Evolutionary conservation across 2,888 invertebrate genomes (phyloP), one percentile per base, ranked within the genome.

Genomic region (Eupithecia dodoneata): DNA sequence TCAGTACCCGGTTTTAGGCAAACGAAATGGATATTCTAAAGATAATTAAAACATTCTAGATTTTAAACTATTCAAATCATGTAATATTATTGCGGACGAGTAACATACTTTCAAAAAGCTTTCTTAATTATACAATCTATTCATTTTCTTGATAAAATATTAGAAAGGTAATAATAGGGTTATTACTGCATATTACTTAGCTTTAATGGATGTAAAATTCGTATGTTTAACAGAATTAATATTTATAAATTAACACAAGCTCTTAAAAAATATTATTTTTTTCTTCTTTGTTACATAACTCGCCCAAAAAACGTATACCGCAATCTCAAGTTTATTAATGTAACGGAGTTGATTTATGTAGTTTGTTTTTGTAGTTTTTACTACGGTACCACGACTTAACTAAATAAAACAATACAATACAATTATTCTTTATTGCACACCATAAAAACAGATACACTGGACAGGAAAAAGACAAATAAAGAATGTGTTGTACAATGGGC

Each of bases 101-200:
- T 63, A 30, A 63, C 63, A 63, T 69, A 76, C 77, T 78, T 78
- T 78, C 75, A 75, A 69, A 73, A 52, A 59, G 75, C 78, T 78
- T 78, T 78, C 78, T 73, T 52, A 74, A 72, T 76, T 76, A 69
- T 71, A 78, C 73, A 78, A 75, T 75, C 74, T 52, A 67, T 75
- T 49, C 67, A 72, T 75, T 73, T 73, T 73, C 45, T 49, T 52
- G 10, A 52, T 13, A 74, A 66, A 73, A 45, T 78, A 71, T 59
- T 78, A 78, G 78, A 78, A 73, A 78, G 78, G 55, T 45, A 63
- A 77, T 74, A 49, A 72, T 72, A 74, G 71, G 42, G 66, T 74
- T 15, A 42, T 66, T 42, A 59, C 55, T 55, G n/a, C 0, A 55
- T 66, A 42, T 66, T 15, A 42, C 66, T 66, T 66, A 42, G 63